Evolutionary conservation across 2,888 invertebrate species (phyloP), one percentile per base, ranked within the genome.

Genomic region (Drosophila merina): DNA sequence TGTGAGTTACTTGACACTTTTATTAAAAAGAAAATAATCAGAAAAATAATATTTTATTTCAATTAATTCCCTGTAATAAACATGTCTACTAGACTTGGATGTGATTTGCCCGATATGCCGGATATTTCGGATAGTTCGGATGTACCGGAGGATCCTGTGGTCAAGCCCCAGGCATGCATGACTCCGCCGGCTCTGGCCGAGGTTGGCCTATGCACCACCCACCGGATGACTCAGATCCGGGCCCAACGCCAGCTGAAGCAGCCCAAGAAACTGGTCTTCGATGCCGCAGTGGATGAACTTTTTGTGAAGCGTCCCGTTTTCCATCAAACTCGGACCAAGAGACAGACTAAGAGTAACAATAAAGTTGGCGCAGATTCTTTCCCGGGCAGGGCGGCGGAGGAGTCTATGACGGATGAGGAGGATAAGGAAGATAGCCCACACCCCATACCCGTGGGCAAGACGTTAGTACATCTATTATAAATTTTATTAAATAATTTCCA

Each of bases 301-400:
- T 85, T 85, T 12, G 70, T 81, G 4, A 67, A 77, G 31, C 28
- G 74, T 4, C 85, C 81, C 0, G 52, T 55, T 8, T 82, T 79
- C 10, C 9, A 50, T 6, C 2, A 2, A 8, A 20, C 1, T 1
- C 7, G 4, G 1, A 8, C 4, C 0, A 10, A 30, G 30, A 30
- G 0, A 3, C 10, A 4, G 30, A 4, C 1, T 2, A 31, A 2
- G 5, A 1, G 31, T 3, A 3, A 36, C 8, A 42, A 4, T 7
- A 20, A 8, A 20, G 40, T 14, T 20, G 7, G 3, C 8, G 4
- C 9, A 3, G 20, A 42, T 3, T 20, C 20, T 7, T 42, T 20
- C 5, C 5, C 7, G n/a, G 9, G 4, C 33, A 1, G 3, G n/a
- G 2, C 5, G 28, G 33, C 7, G 4, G 36, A 56, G 6, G 26